Percentiles rank a stretch among this genome's conserved stretches.
Evolutionary conservation across 1,140 invertebrate genomes (phyloP).

Genomic region (Cylas formicarius): DNA sequence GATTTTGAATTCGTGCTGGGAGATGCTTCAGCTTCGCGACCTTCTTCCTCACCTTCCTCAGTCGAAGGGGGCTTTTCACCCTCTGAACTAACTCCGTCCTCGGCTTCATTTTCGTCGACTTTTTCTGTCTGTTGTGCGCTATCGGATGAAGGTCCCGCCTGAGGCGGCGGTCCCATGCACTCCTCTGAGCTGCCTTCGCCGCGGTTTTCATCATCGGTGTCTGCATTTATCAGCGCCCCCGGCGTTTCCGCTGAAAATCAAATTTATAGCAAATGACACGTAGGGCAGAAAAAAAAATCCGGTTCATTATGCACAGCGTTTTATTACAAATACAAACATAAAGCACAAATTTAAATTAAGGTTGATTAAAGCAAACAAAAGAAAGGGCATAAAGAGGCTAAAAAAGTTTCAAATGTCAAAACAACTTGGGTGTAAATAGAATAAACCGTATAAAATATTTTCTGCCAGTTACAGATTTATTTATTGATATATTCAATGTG

Average conservation of each 20-base stretch:
- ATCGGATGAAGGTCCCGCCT: constrained; percentile 36
- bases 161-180: constrained; percentile 34
- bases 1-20: constrained; percentile 48
- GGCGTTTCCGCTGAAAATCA: constrained; percentile 21
- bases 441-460: constrained; percentile 1
- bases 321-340: too few species aligned
- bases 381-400: too few species aligned
- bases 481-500: background rate
- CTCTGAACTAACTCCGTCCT: constrained; percentile 47
- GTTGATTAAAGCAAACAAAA: too few species aligned
- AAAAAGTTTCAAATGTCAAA: background rate
- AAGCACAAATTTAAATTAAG: too few species aligned
- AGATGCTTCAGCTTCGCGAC: constrained; percentile 61
- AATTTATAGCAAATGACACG: too few species aligned
- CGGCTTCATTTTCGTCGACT: constrained; percentile 32
- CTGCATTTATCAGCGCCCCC: constrained; percentile 19
- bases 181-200: constrained; percentile 34
- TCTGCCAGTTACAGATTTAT: background rate
- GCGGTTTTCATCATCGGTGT: constrained; percentile 28
- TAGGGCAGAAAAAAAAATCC: too few species aligned
- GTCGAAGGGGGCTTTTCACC: constrained; percentile 49
- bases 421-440: background rate
- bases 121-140: constrained; percentile 22
- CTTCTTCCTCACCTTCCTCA: constrained; percentile 55
- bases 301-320: too few species aligned